Evolutionary conservation across 2,888 invertebrate genomes (phyloP).

Genomic region (Bombylius discolor): DNA sequence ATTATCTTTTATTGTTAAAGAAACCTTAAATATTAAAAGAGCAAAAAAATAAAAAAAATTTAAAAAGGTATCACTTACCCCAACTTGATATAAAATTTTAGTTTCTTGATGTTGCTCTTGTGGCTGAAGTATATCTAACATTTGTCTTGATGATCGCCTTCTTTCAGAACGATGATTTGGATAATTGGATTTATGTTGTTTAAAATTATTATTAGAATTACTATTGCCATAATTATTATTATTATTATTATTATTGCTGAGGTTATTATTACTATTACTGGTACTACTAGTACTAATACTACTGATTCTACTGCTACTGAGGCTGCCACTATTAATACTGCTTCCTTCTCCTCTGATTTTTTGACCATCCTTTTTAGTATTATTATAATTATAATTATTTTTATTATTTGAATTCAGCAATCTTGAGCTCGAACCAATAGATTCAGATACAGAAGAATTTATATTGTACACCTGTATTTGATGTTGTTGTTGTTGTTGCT

Average conservation of each 20-base stretch:
- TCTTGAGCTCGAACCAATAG: background rate
- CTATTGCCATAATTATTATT: constrained; percentile 11
- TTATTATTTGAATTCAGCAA: no score
- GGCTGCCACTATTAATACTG: background rate
- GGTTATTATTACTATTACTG: no score
- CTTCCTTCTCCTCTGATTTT: no score
- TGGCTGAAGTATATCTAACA: constrained; percentile 40
- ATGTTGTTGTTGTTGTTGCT: constrained; percentile 6
- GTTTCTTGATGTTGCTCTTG: constrained; percentile 28
- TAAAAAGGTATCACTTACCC: constrained; percentile 29
- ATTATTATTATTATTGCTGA: constrained; percentile 13
- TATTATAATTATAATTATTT: no score
- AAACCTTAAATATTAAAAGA: background rate
- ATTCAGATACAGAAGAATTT: background rate
- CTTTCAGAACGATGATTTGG: constrained; percentile 22
- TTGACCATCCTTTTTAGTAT: no score
- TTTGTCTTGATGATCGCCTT: constrained; percentile 35
- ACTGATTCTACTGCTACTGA: no score
- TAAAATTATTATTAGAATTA: constrained; percentile 1
- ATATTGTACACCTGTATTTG: constrained; percentile 11
- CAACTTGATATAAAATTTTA: constrained; percentile 52
- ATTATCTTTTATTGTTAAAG: no score
- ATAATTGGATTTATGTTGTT: constrained; percentile 4
- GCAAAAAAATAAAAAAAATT: background rate
- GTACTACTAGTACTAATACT: no score